Base-by-base conservation (phyloP, 2,797 vertebrate genomes). In the Neosilurus mollespiculum region DNA sequence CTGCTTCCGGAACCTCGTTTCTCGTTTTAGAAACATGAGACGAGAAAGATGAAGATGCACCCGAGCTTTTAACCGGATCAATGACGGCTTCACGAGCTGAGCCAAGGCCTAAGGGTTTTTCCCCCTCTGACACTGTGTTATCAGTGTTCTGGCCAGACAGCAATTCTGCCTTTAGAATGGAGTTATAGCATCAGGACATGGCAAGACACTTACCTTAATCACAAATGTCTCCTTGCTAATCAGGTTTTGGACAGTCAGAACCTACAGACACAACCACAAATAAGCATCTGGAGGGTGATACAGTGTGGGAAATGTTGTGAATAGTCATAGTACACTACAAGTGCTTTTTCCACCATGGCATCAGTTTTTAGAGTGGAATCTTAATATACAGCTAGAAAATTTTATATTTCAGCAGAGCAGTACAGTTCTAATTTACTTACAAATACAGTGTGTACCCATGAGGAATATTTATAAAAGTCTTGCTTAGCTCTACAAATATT, bases 191-290 rank as follows among this genome's bases (percentile, higher is more conserved):
- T 72, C n/a, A 76, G 15, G 37, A 66, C 26, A 67, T 78, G 37
- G 54, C 20, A 49, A 83, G 53, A 72, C 22, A 61, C 96, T 86
- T 92, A 97, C 98, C 96, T 99, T 99, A 26, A 99, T 95, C 79
- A 99, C 93, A 92, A 98, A 99, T 4, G 92, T 97, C 86, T 95
- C 95, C 86, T 96, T 96, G 51, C 96, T 96, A 83, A 94, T 92
- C 37, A 95, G 94, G 87, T 97, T 97, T 90, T 97, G 95, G 83
- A 99, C 93, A 18, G 96, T 91, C 91, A 99, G 94, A 87, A 99
- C 98, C 98, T 99, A 87, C 83, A 70, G 61, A 87, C 73, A 89
- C 61, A 80, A 81, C 37, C 58, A 83, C 53, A 78, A 85, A 15
- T 61, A 30, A 59, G 67, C 16, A 62, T 30, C n/a, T 43, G 20